Evolutionary conservation across 2,888 invertebrate species (phyloP), one percentile per base, ranked within the genome.

Genomic region (Sepioteuthis lessoniana): DNA sequence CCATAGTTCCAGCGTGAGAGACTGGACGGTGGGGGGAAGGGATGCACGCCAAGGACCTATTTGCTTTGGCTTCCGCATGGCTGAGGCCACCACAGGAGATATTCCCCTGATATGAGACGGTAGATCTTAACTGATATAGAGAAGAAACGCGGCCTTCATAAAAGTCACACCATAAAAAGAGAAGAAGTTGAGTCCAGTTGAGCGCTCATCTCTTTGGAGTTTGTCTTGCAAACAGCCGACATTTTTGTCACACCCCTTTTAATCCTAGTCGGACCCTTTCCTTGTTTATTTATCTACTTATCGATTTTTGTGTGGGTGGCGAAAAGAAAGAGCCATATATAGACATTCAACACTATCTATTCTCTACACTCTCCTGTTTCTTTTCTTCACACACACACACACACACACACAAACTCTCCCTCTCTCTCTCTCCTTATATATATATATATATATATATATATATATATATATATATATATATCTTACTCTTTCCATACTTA

Each of bases 31-130:
- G 55, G 55, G 7, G 42, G 3, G 42, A 7, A 42, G n/a, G 13
- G n/a, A 55, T 55, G 55, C 55, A 25, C 21, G 55, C 28, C 55
- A 55, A 55, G 55, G 55, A 55, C 55, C 25, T 55, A 55, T 55
- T 55, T n/a, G 35, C n/a, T n/a, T 76, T 76, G 76, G 76, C 76
- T 76, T 76, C 76, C 76, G 76, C 76, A 76, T 76, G 76, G 76
- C n/a, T 76, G 76, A 76, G 76, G 76, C 76, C 76, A 76, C 76
- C 76, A 76, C n/a, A 76, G 76, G 76, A 76, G n/a, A 76, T 76
- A 76, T 76, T 35, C n/a, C n/a, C n/a, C 35, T 76, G 76, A 76
- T 35, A 76, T 76, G 76, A 76, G 76, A 76, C 76, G 16, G 76
- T n/a, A n/a, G 76, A 76, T 76, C 76, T 76, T 76, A 76, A 76